Conservation (phyloP, 1,140 invertebrate species). For the Stratiolaelaps scimitus region DNA sequence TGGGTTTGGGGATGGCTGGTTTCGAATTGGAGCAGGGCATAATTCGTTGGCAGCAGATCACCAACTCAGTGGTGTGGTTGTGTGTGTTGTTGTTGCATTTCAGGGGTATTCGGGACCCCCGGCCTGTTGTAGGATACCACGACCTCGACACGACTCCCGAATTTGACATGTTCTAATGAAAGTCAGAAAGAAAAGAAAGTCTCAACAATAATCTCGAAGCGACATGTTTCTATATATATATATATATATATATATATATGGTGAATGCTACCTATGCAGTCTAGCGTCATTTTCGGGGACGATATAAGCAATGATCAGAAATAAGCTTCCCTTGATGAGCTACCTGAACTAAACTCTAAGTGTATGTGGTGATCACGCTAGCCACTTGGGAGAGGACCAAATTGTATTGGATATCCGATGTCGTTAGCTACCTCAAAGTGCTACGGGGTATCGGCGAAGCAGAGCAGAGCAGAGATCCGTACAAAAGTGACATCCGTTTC, state of each 20-base stretch:
- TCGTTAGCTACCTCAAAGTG: not conserved
- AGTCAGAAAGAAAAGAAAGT: not conserved
- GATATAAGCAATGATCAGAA: not conserved
- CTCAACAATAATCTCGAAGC: not conserved
- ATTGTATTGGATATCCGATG: not conserved
- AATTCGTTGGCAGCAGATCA: not conserved
- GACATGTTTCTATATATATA: no score
- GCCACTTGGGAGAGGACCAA: not conserved
- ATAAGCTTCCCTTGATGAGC: not conserved
- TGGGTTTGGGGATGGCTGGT: no score
- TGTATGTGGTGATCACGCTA: not conserved
- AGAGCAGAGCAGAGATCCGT: not conserved
- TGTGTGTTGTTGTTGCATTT: constrained; percentile 30
- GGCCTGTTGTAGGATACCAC: constrained; percentile 63
- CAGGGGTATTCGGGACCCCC: constrained; percentile 44
- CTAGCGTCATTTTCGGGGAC: not conserved
- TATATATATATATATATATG: no score
- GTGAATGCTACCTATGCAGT: not conserved
- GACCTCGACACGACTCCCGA: constrained; percentile 66
- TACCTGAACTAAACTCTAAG: not conserved
- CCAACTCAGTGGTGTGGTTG: no score
- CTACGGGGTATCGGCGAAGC: not conserved
- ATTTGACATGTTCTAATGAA: constrained; percentile 51
- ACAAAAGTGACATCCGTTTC: not conserved
- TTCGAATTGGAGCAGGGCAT: constrained; percentile 30